Conservation (phyloP, 1,140 invertebrate genomes). For the Zaprionus ornatus region DNA sequence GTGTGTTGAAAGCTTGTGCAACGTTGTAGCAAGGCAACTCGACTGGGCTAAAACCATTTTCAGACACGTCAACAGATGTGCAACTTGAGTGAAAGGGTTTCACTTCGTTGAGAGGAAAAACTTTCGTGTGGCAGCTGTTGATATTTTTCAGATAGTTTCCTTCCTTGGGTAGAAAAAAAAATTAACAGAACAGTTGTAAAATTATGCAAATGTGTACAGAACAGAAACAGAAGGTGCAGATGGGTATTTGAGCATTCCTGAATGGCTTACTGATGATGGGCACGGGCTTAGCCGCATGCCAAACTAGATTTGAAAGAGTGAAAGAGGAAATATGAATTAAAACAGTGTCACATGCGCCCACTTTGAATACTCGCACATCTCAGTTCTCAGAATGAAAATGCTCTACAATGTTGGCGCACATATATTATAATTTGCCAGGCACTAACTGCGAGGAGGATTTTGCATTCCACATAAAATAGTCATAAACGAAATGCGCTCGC, state of each 20-base stretch:
- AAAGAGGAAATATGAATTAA: neutral
- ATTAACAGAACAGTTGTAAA: conserved; percentile 38
- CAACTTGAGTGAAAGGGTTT: conserved; percentile 8
- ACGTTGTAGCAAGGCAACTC: neutral
- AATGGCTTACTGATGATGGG: neutral
- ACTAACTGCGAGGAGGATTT: neutral
- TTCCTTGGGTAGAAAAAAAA: conserved; percentile 14
- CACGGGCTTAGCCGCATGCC: neutral
- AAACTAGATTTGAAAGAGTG: too few species aligned
- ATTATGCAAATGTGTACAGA: conserved; percentile 38
- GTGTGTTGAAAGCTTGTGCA: neutral
- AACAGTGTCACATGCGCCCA: neutral
- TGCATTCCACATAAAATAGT: conserved; percentile 9
- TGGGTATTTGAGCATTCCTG: conserved; percentile 17
- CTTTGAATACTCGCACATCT: neutral
- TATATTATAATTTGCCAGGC: conserved; percentile 5
- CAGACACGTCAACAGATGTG: conserved; percentile 23
- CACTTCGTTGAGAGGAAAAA: conserved; percentile 19
- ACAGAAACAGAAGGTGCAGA: conserved; percentile 13
- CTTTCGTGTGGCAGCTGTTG: conserved; percentile 37
- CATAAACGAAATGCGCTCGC: conserved; percentile 1
- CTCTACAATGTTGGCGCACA: conserved; percentile 5
- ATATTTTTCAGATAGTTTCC: conserved; percentile 26
- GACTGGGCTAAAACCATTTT: neutral
- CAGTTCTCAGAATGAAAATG: neutral